Evolutionary conservation across 2,888 invertebrate genomes (phyloP).

Genomic region (Eristalinus sepulchralis): DNA sequence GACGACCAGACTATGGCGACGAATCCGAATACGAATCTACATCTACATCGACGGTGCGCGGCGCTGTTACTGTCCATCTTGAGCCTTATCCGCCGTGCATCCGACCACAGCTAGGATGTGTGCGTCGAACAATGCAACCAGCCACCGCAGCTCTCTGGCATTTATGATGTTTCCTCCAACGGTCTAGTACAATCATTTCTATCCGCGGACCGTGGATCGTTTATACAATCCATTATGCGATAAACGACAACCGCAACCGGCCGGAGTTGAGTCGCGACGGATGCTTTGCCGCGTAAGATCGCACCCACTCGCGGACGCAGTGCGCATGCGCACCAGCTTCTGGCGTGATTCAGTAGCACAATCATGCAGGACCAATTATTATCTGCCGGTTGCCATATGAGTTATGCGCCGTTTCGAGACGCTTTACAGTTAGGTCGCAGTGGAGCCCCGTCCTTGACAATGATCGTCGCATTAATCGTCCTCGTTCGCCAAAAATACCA

Average conservation of each 20-base stretch:
- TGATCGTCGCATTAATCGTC: constrained; percentile 66
- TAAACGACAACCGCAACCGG: neutral
- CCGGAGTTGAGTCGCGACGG: neutral
- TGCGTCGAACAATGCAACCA: constrained; percentile 37
- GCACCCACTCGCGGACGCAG: constrained; percentile 27
- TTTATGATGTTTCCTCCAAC: constrained; percentile 53
- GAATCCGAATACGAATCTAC: constrained; percentile 44
- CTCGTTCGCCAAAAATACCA: constrained; percentile 53
- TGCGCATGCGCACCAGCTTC: neutral
- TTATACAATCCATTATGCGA: constrained; percentile 9
- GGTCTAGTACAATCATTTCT: constrained; percentile 49
- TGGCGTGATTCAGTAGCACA: constrained; percentile 66
- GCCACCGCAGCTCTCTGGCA: constrained; percentile 41
- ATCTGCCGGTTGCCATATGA: constrained; percentile 44
- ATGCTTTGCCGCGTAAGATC: constrained; percentile 55
- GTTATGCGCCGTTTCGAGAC: constrained; percentile 48
- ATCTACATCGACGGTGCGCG: constrained; percentile 61
- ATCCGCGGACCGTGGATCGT: neutral
- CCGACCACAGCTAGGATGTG: constrained; percentile 23
- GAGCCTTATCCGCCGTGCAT: neutral
- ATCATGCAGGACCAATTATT: constrained; percentile 67
- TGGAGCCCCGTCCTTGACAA: constrained; percentile 57
- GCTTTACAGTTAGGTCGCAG: constrained; percentile 58
- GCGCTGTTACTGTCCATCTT: constrained; percentile 45
- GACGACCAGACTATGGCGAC: constrained; percentile 6